Conservation (phyloP, 2,113 vertebrate genomes). For the Acrocephalus arundinaceus region DNA sequence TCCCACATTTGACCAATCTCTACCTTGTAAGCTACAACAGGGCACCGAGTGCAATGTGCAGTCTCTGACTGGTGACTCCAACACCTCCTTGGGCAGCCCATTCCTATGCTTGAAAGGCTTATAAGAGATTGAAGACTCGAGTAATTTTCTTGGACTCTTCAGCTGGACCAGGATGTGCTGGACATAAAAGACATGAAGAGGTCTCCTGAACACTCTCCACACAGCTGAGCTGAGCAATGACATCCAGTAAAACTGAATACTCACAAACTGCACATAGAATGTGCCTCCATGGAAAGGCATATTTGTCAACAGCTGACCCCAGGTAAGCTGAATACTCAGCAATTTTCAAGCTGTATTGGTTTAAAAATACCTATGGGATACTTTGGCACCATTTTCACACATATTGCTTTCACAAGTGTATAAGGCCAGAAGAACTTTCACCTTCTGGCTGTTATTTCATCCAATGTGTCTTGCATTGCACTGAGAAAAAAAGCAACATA, state of each 20-base stretch:
- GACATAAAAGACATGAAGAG: neutral
- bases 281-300: neutral
- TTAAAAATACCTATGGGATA: neutral
- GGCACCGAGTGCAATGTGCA: fast-evolving
- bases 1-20: neutral
- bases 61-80: neutral
- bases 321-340: neutral
- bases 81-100: neutral
- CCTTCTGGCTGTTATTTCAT: neutral
- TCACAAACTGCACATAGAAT: fast-evolving
- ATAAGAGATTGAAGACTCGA: neutral
- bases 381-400: neutral
- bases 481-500: neutral
- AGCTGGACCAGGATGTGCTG: neutral
- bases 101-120: neutral
- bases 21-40: neutral
- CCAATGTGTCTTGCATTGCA: neutral
- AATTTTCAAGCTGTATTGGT: neutral
- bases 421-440: neutral
- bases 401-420: fast-evolving
- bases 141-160: neutral
- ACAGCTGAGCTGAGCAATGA: neutral
- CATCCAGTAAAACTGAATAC: neutral
- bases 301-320: neutral
- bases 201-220: fast-evolving